Conservation (phyloP, 1,140 invertebrate species). For the Drosophila jambulina region DNA sequence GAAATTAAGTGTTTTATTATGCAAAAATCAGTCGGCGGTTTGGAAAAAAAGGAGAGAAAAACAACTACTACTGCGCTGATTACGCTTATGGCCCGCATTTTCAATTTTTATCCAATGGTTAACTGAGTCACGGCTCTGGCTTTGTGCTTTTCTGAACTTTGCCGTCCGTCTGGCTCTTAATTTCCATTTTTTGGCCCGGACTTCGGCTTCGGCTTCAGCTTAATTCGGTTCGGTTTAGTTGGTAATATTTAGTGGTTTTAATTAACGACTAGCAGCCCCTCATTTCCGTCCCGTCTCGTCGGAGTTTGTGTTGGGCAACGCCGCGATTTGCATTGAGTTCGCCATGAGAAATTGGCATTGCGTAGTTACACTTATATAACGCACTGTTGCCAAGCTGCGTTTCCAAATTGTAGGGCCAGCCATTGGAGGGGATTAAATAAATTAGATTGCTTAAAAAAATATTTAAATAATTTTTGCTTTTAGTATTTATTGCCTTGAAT, state of each 20-base stretch:
- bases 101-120: conserved; percentile 28
- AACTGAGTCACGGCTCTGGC: conserved; percentile 68
- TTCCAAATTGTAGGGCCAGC: neutral
- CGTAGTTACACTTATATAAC: conserved; percentile 34
- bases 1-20: conserved; percentile 84
- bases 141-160: conserved; percentile 51
- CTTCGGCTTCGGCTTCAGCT: conserved; percentile 45
- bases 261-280: conserved; percentile 64
- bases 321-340: conserved; percentile 65
- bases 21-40: conserved; percentile 73
- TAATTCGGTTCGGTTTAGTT: conserved; percentile 60
- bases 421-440: neutral
- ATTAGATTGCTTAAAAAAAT: neutral
- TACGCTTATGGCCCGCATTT: conserved; percentile 56
- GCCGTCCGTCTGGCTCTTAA: conserved; percentile 21
- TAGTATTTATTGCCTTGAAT: neutral
- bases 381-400: conserved; percentile 4
- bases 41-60: conserved; percentile 10
- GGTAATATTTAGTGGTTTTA: conserved; percentile 78
- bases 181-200: conserved; percentile 34
- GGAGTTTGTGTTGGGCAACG: conserved; percentile 54
- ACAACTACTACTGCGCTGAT: conserved; percentile 54
- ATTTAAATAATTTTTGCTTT: neutral
- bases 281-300: conserved; percentile 46
- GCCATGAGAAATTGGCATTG: conserved; percentile 67